These are phyloP conservation scores for Pipistrellus pipistrellus DNA, from an alignment of 2,797 vertebrate species.

Conservation along the genomic window DNA sequence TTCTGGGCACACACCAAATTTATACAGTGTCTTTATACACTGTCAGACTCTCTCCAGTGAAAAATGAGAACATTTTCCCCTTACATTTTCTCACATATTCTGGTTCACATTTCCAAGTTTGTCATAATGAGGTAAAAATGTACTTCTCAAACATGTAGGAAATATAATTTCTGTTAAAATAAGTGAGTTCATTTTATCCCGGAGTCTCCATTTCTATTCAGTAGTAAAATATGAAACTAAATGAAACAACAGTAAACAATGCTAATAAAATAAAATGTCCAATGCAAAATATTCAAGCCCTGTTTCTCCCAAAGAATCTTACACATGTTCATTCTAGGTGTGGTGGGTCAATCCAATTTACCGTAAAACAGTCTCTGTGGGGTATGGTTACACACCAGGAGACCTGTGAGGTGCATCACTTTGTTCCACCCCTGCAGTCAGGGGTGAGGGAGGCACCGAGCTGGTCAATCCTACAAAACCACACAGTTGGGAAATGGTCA, in stretches of 20 bases:
- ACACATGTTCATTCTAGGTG: not conserved
- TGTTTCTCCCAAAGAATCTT: not conserved
- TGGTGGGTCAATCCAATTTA: not conserved
- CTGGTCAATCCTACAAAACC: not conserved
- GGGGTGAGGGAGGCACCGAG: too few relatives aligned
- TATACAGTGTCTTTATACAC: not conserved
- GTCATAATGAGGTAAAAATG: not conserved
- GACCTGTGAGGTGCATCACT: not conserved
- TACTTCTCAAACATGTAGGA: not conserved
- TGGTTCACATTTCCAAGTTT: not conserved
- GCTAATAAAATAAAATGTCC: not conserved
- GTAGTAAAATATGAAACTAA: not conserved
- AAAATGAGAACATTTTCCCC: not conserved
- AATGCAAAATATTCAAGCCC: not conserved
- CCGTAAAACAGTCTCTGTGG: not conserved
- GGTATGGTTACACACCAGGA: not conserved
- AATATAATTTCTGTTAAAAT: not conserved
- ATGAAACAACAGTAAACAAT: not conserved
- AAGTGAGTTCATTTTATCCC: not conserved
- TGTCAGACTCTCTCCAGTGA: not conserved
- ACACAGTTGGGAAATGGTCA: not conserved
- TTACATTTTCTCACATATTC: not conserved
- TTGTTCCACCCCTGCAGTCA: too few relatives aligned
- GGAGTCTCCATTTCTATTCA: not conserved
- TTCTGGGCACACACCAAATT: not conserved